Base-by-base conservation (phyloP, 35 echinoderm and acorn worm species). In the Anneissia japonica region DNA sequence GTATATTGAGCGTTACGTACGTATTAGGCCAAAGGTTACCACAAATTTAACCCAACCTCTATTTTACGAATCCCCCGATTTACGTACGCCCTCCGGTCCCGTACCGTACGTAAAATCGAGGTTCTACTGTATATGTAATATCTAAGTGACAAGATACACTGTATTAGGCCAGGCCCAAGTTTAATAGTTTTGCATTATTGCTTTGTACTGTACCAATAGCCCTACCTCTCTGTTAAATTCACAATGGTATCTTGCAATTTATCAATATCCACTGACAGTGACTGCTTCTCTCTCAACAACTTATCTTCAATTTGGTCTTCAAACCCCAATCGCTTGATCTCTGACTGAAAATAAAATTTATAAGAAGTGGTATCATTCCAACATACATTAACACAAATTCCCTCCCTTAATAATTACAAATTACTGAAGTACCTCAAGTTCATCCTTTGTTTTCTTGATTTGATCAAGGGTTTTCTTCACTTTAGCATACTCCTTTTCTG, bases 311-410 rank as follows among this genome's bases (percentile, higher is more conserved):
- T 90, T 43, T 92, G 92, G 46, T 94, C 96, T 35, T 94, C 96
- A 94, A 99, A 99, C 31, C 92, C 92, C 30, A 99, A 83, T 77
- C 94, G 94, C 84, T 99, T 93, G 86, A 99, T 99, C 80, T 99
- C 96, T 29, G 82, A 89, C 96, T 99, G 56, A 39, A 39, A 55
- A 31, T 39, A 46, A 93, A 55, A 82, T 5, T 32, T 23, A 81
- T 2, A 78, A 0, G 51, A 10, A 39, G 21, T 11, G 17, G 41
- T 39, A 87, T 13, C 11, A 31, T 79, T 79, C 23, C 30, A 33
- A 84, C 82, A 64, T 38, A 6, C 40, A 43, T 43, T 4, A 43
- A 43, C 4, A 43, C 40, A 43, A 43, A 43, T 6, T 6, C 4
- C 14, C 4, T 43, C 40, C 40, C 40, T n/a, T n/a, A n/a, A n/a